Conservation (phyloP, 2,888 invertebrate species). For the Morinoia aosen region DNA sequence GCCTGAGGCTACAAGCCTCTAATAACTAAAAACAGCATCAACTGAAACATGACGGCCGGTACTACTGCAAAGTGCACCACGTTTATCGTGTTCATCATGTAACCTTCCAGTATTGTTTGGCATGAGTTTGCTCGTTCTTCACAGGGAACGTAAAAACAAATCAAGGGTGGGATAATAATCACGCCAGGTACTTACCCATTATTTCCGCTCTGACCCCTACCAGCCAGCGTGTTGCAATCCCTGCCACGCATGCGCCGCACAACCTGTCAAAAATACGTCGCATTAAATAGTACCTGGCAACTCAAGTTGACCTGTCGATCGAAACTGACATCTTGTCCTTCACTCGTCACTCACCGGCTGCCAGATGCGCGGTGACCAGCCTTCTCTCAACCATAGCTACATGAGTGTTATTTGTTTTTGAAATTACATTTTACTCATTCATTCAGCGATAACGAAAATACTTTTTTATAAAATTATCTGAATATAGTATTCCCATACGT, state of each 20-base stretch:
- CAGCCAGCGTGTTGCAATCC: slow-evolving; percentile 21
- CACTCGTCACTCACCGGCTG: slow-evolving; percentile 28
- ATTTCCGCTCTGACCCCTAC: not conserved
- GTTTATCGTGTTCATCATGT: too few species aligned
- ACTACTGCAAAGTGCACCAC: too few species aligned
- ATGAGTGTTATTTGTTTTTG: not conserved
- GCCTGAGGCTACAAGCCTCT: too few species aligned
- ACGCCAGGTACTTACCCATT: not conserved
- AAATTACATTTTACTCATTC: not conserved
- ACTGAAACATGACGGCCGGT: too few species aligned
- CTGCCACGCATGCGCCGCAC: not conserved
- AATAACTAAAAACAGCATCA: too few species aligned
- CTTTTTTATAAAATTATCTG: not conserved
- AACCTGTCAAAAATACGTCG: not conserved
- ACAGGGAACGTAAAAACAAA: too few species aligned
- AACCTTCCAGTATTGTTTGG: too few species aligned
- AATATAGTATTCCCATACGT: too few species aligned
- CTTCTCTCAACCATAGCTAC: not conserved
- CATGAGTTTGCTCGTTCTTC: too few species aligned
- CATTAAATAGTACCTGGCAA: slow-evolving; percentile 35
- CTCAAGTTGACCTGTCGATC: slow-evolving; percentile 41
- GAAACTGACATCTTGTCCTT: slow-evolving; percentile 52
- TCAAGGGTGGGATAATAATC: too few species aligned
- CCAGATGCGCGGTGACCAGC: slow-evolving; percentile 27
- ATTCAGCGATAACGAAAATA: not conserved